A percentile compares a stretch with the other conserved stretches of the same genome.
Evolutionary conservation across 2,113 vertebrate species (phyloP).

Genomic region (Galemys pyrenaicus): DNA sequence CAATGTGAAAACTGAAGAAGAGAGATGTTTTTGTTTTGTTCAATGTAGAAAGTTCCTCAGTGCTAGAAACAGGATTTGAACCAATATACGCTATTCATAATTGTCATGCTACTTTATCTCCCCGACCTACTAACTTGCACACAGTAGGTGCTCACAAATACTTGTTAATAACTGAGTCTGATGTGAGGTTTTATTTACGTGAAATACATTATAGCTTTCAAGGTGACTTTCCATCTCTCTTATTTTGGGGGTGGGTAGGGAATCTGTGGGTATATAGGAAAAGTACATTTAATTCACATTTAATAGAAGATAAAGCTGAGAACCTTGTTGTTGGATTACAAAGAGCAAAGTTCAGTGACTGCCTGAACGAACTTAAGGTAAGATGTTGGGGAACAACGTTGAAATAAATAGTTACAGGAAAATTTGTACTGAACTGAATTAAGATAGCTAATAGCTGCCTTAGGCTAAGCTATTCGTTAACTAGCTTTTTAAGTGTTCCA

Average conservation of each 20-base stretch:
- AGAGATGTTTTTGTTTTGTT: not conserved
- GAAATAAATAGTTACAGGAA: slow-evolving; percentile 1
- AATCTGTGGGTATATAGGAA: not conserved
- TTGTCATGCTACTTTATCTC: not conserved
- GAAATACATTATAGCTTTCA: not conserved
- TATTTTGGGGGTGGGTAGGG: not conserved
- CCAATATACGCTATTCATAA: not conserved
- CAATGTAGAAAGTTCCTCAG: not conserved
- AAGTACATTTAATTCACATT: not conserved
- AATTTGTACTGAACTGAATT: not conserved
- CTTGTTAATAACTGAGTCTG: not conserved
- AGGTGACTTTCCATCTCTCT: not conserved
- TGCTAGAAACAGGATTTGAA: not conserved
- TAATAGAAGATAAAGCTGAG: not conserved
- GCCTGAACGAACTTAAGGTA: not conserved
- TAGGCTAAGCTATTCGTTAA: not conserved
- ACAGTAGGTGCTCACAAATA: not conserved
- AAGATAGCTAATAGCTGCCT: not conserved
- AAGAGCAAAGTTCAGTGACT: not conserved
- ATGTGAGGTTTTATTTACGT: not conserved
- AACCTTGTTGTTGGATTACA: not conserved
- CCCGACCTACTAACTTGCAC: not conserved
- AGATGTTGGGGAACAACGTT: not conserved
- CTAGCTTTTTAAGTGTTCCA: not conserved
- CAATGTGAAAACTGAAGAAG: not conserved